phyloP scores from a whole-genome alignment of 1,140 invertebrate species.

The Hyphantria cunea region DNA sequence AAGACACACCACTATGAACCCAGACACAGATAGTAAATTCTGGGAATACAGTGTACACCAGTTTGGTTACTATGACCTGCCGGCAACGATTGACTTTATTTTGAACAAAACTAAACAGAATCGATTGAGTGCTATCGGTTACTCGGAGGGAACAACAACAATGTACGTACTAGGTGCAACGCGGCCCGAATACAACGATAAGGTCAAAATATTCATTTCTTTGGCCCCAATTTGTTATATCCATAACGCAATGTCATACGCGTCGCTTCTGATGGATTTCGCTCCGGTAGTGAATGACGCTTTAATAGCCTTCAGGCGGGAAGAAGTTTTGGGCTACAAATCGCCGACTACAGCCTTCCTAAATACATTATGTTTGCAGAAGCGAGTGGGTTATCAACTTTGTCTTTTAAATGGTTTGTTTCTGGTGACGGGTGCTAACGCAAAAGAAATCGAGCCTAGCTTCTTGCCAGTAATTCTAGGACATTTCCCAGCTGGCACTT shows the following conservation, averaged over 20 bases:
- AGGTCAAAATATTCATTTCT: constrained; percentile 52
- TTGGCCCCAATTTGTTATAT: constrained; percentile 43
- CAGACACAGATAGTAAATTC: constrained; percentile 65
- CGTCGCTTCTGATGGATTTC: constrained; percentile 1
- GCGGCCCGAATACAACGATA: constrained; percentile 81
- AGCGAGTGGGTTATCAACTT: constrained; percentile 5
- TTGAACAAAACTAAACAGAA: constrained; percentile 73
- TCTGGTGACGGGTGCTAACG: not conserved
- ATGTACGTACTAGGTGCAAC: constrained; percentile 72
- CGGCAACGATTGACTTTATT: constrained; percentile 82
- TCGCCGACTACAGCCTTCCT: not conserved
- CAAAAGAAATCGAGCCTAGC: constrained; percentile 27
- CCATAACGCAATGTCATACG: constrained; percentile 18
- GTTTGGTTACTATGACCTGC: constrained; percentile 82
- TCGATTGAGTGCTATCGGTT: constrained; percentile 83
- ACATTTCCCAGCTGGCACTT: constrained; percentile 54
- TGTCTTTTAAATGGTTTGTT: constrained; percentile 11
- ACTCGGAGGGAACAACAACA: constrained; percentile 85
- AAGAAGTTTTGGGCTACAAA: constrained; percentile 4
- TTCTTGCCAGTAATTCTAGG: constrained; percentile 26
- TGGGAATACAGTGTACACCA: constrained; percentile 86
- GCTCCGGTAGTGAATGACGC: not conserved
- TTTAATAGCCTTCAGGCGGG: not conserved
- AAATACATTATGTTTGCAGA: constrained; percentile 1
- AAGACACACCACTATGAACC: constrained; percentile 76